These are phyloP conservation scores for Odontophorus gujanensis DNA, from an alignment of 2,113 vertebrate genomes.

Conservation along the genomic window DNA sequence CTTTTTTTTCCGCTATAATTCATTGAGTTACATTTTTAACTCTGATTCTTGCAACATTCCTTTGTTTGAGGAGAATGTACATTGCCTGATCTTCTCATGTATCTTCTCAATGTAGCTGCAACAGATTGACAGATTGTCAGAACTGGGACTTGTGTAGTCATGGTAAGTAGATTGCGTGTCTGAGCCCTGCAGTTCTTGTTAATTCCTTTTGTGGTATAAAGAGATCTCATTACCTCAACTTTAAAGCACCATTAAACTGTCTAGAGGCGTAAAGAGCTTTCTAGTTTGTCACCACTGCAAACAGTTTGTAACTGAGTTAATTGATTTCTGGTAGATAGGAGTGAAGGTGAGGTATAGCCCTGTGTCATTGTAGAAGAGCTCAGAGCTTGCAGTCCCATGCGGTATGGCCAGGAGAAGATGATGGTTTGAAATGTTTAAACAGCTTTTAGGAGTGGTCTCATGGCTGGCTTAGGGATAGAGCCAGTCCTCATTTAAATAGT, in stretches of 20 bases:
- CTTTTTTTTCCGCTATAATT: neutral
- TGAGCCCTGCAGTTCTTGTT: conserved; percentile 4
- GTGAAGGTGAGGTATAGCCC: fast-evolving
- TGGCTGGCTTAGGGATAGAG: neutral
- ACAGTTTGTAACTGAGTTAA: neutral
- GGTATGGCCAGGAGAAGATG: neutral
- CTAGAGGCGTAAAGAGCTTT: conserved; percentile 23
- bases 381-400: neutral
- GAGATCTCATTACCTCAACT: conserved; percentile 15
- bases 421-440: neutral
- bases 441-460: neutral
- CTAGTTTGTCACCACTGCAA: conserved; percentile 27
- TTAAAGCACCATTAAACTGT: neutral
- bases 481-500: neutral
- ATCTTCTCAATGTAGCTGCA: neutral
- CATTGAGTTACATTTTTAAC: neutral
- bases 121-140: conserved; percentile 4
- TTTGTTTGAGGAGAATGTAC: neutral
- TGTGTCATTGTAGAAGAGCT: neutral
- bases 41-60: neutral
- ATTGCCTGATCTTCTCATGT: neutral
- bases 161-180: neutral
- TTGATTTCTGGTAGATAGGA: neutral
- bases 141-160: neutral
- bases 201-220: conserved; percentile 23